Conservation (phyloP, 23 tunicate species). For the Botrylloides violaceus region DNA sequence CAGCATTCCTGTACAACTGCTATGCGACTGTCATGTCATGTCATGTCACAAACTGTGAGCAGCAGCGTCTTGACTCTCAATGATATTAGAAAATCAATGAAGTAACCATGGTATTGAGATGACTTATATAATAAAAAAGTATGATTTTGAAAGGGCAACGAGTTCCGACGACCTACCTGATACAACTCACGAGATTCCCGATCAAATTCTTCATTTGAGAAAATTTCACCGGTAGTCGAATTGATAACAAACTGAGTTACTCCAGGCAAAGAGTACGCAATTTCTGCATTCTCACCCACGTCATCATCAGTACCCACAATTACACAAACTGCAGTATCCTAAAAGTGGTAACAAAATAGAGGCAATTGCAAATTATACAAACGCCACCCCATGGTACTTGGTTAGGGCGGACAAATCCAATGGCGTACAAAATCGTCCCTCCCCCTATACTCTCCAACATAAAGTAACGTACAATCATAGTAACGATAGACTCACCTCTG, state of each 20-base stretch:
- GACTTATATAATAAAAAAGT: no score
- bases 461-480: neutral
- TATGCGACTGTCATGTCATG: no score
- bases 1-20: no score
- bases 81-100: no score
- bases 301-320: constrained; percentile 32
- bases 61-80: no score
- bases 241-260: neutral
- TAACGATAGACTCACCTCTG: constrained; percentile 1
- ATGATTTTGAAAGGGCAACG: neutral
- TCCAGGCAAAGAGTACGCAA: constrained; percentile 21
- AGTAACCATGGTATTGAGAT: no score
- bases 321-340: constrained; percentile 25
- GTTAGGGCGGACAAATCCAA: no score
- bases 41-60: no score
- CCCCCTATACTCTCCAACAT: no score
- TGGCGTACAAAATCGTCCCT: no score
- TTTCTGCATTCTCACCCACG: constrained; percentile 17
- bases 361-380: no score
- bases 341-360: neutral
- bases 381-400: no score
- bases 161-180: neutral
- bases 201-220: neutral
- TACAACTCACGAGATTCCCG: constrained; percentile 1
- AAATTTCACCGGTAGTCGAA: neutral